Evolutionary conservation across 2,888 invertebrate genomes (phyloP), one percentile per base, ranked within the genome.

Genomic region (Apodemia zela): DNA sequence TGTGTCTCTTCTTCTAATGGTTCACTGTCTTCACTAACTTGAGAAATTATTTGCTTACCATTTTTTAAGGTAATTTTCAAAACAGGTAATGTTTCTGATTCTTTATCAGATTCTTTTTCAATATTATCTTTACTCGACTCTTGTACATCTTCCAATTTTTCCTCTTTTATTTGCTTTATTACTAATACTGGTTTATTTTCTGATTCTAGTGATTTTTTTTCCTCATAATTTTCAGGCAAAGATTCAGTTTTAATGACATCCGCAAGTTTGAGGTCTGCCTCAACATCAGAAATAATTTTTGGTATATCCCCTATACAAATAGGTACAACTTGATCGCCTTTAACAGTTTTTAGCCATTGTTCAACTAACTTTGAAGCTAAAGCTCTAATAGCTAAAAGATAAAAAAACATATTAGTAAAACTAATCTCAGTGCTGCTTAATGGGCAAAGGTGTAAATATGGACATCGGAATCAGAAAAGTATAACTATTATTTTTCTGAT

Each of bases 281-380:
- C 77, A 42, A 83, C 81, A 58, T 82, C 81, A 58, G 75, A 72
- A 75, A 85, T 75, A 72, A 87, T 82, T 72, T 85, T 77, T 59
- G 87, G 77, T 72, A 93, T 85, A 66, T 93, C 86, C 66, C 74
- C 66, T 68, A 83, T 68, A 68, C 75, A 74, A 65, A 91, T 74
- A 61, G 88, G 89, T 62, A 89, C 82, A 35, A 93, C 93, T 65
- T 93, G 91, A 84, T 95, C 95, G 66, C 95, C 96, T 83, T 97
- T 97, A 2, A 98, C 97, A 65, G 97, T 95, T 82, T 95, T 95
- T 73, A 98, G 92, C 98, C 98, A 98, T 79, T 96, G 96, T 77
- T 97, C 96, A 35, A 98, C 98, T 65, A 98, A 92, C 74, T 95
- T 95, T 64, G 94, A 93, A 15, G 98, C 97, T 73, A 97, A 87